Conservation (phyloP, 2,797 vertebrate genomes). For the Lepus townsendii region DNA sequence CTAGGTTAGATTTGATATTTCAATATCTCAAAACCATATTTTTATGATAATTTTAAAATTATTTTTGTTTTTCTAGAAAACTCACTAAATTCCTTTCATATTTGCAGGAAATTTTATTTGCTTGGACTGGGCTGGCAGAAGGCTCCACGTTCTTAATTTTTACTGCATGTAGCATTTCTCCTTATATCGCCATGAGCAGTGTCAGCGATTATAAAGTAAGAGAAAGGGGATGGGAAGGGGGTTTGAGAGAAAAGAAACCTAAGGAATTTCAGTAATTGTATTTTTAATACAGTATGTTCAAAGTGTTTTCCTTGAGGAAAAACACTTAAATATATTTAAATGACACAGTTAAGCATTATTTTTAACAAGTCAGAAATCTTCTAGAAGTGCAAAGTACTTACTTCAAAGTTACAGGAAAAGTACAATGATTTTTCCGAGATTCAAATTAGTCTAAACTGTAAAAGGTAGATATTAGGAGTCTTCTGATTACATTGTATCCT, state of each 20-base stretch:
- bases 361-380: conserved; percentile 1
- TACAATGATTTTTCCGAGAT: background rate
- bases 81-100: background rate
- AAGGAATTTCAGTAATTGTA: background rate
- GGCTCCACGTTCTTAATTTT: background rate
- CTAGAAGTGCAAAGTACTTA: background rate
- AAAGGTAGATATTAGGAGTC: background rate
- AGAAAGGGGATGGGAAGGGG: accelerated
- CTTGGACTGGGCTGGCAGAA: background rate
- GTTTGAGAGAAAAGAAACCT: background rate
- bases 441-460: background rate
- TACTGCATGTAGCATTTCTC: conserved; percentile 87
- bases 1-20: background rate
- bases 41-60: background rate
- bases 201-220: conserved; percentile 91
- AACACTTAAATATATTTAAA: background rate
- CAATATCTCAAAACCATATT: background rate
- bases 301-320: background rate
- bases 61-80: background rate
- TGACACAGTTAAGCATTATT: background rate
- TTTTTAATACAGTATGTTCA: background rate
- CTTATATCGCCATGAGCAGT: conserved; percentile 95
- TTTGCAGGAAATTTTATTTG: accelerated
- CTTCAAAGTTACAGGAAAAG: background rate
- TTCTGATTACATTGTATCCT: background rate